Base-by-base conservation (phyloP, 2,888 invertebrate genomes). In the Sphaeridia pumilis region DNA sequence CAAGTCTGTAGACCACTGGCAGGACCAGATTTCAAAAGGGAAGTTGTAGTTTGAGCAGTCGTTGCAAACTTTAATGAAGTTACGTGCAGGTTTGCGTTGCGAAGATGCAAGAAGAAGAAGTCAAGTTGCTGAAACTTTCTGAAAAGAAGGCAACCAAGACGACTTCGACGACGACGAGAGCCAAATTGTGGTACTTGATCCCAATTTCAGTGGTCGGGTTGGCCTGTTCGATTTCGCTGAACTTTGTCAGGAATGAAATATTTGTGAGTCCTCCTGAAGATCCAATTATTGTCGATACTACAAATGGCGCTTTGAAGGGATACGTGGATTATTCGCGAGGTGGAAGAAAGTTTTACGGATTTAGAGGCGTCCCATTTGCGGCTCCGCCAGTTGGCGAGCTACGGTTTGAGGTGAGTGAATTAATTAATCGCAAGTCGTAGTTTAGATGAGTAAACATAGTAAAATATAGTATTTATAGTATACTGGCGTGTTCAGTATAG, bases 381-480 rank as follows among this genome's bases (percentile, higher is more conserved):
- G 27, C 20, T n/a, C 46, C 46, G 17, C 46, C 46, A 20, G 31
- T 46, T 28, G 28, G 28, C 2, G 46, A 46, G 4, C 46, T 46
- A 10, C 7, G 46, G 21, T 46, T 46, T 46, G 46, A 46, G 46
- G 46, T 46, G 34, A 46, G 25, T 20, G 24, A 31, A 38, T 38
- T 38, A 38, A 20, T 20, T 5, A 38, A 38, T 38, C 12, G 12
- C 14, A 10, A 14, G 31, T 31, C 14, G 31, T 14, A 14, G 31
- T 14, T 31, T 31, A 31, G 10, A 10, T 31, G 31, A 31, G 31
- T 31, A 31, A 31, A 31, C 10, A 10, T 10, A 31, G 31, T 10
- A 14, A 7, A 31, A 31, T 31, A 10, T 31, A 31, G 31, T 31
- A 31, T 10, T 31, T 7, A 31, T 31, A 14, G 14, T 31, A 10